Evolutionary conservation across 2,888 invertebrate genomes (phyloP), one percentile per base, ranked within the genome.

Genomic region (Blastobasis lacticolella): DNA sequence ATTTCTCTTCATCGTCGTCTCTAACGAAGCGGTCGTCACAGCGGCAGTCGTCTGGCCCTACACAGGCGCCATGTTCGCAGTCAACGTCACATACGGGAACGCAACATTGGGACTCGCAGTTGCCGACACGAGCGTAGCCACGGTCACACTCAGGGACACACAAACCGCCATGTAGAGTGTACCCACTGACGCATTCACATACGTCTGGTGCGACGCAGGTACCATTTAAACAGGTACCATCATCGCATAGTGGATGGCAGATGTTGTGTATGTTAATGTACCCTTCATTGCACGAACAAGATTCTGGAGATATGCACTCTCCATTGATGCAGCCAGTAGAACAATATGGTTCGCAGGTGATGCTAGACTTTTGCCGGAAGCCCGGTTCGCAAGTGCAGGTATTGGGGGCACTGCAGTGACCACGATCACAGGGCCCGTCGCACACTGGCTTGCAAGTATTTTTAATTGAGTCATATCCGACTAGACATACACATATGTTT

Each of bases 391-490:
- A 84, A 6, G 60, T 61, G 56, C 88, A 88, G 4, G 57, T 55
- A 50, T 83, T 73, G 10, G 72, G 69, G 0, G 71, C 71, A 3
- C 68, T 63, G 55, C 73, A 73, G 37, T 71, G 64, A 0, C 81
- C 85, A 56, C 71, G 63, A 7, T 54, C 63, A 56, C 85, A 86
- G 1, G 61, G 56, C 1, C 67, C 64, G 7, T 59, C 60, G 49
- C 87, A 88, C 1, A 67, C 55, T 0, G 87, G 78, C 7, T 58
- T 60, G 49, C 87, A 87, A 40, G 44, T 52, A 40, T 40, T 6
- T 40, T 5, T 54, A 55, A 10, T 50, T 52, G 38, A n/a, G 4
- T 54, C 52, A 40, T 52, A 57, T 10, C 61, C 63, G 6, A 50
- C 7, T 36, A 47, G 10, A 45, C 65, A 65, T 51, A 49, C 38